A percentile compares a stretch with the other conserved stretches of the same genome.
Conservation (phyloP, 2,888 invertebrate species). For the Yponomeuta cagnagella region DNA sequence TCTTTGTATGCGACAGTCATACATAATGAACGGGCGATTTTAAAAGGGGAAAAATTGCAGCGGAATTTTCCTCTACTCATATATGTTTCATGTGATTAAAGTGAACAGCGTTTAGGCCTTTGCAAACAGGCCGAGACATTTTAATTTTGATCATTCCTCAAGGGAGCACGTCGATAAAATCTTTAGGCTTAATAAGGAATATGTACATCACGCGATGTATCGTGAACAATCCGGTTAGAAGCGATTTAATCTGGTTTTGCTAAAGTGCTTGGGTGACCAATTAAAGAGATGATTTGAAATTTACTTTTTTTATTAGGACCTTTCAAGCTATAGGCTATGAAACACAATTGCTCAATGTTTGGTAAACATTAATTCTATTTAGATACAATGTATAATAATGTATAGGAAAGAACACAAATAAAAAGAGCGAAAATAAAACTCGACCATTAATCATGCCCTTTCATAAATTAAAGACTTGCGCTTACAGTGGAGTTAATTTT, state of each 20-base stretch:
- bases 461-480: conserved; percentile 5
- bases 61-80: background rate
- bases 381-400: no score
- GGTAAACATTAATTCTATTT: no score
- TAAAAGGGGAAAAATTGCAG: background rate
- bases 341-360: no score
- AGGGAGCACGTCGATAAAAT: background rate
- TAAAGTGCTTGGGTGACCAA: conserved; percentile 25
- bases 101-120: background rate
- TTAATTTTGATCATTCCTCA: background rate
- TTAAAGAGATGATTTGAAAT: conserved; percentile 24
- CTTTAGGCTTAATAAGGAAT: background rate
- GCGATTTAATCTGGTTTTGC: conserved; percentile 29
- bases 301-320: no score
- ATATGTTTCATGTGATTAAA: background rate
- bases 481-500: conserved; percentile 23
- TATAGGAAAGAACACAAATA: background rate
- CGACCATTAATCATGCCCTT: background rate
- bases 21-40: background rate
- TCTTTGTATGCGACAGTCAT: conserved; percentile 37
- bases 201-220: conserved; percentile 20
- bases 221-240: conserved; percentile 24
- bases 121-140: background rate
- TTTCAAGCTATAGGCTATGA: no score
- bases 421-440: background rate